A percentile compares a stretch with the other conserved stretches of the same genome.
Evolutionary conservation across 1,140 invertebrate genomes (phyloP).

Genomic region (Cardiocondyla obscurior): DNA sequence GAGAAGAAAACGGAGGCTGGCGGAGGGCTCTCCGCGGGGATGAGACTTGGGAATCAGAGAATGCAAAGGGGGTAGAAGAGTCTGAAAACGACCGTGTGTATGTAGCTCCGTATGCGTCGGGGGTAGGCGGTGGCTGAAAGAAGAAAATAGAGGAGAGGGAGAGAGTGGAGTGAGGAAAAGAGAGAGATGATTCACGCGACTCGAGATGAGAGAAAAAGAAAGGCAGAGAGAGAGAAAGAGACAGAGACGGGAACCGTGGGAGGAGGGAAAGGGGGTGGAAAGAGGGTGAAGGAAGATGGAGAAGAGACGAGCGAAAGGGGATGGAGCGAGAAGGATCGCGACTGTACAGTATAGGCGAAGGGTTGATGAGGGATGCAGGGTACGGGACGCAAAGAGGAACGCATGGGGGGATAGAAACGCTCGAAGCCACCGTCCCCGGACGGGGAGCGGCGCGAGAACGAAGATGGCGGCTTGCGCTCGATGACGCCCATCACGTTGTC

Average conservation of each 20-base stretch:
- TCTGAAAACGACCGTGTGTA: slow-evolving; percentile 53
- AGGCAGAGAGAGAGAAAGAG: neutral
- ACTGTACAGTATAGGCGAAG: neutral
- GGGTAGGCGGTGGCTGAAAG: neutral
- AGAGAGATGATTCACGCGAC: slow-evolving; percentile 19
- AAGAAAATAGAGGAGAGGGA: neutral
- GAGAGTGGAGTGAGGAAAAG: slow-evolving; percentile 28
- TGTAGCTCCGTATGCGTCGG: slow-evolving; percentile 50
- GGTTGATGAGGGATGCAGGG: slow-evolving; percentile 5
- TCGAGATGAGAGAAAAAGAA: neutral
- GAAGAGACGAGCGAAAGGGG: slow-evolving; percentile 29
- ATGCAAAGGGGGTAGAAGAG: slow-evolving; percentile 33
- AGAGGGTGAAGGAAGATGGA: slow-evolving; percentile 31
- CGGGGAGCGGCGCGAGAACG: slow-evolving; percentile 76
- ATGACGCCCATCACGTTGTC: slow-evolving; percentile 28
- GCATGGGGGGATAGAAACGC: slow-evolving; percentile 66
- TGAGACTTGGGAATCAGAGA: slow-evolving; percentile 12
- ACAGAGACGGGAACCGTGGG: neutral
- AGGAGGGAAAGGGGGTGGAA: neutral
- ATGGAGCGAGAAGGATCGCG: slow-evolving; percentile 1
- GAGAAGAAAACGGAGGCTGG: slow-evolving; percentile 16
- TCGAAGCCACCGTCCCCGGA: slow-evolving; percentile 70
- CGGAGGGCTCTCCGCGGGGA: slow-evolving; percentile 16
- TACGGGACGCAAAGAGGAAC: slow-evolving; percentile 18
- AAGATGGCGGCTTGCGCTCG: slow-evolving; percentile 76